Base-by-base conservation (phyloP, 2,888 invertebrate species). In the Amiota minor region DNA sequence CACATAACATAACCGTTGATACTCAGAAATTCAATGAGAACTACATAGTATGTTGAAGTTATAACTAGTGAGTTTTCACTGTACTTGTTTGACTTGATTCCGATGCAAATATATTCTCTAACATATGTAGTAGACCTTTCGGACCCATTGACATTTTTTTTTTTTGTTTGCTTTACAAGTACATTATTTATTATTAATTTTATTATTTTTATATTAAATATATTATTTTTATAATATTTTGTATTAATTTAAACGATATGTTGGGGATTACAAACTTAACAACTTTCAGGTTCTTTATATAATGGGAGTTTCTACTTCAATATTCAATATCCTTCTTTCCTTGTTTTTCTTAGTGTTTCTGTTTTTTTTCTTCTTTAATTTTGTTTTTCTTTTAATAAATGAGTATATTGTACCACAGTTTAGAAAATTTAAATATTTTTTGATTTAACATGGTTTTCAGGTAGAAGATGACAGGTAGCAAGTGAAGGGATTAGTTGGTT, bases 191-290 rank as follows among this genome's bases (percentile, higher is more conserved):
- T 55, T 72, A n/a, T 46, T 74, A 70, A 62, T 50, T 72, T 68
- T 72, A 71, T 73, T 75, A 76, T 77, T 73, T 73, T 74, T 80
- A 53, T 64, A 2, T 1, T 53, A 50, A 8, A 45, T 47, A 70
- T 20, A 55, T 61, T 46, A 23, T 9, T 23, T 64, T 53, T 49
- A 35, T 12, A 50, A 75, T 61, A 50, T 74, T 73, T 80, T 80
- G 75, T 78, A 77, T 79, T 86, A 16, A 79, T 79, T 79, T 80
- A 81, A 86, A 86, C 85, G 85, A 86, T 86, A 86, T 86, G 85
- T 86, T 79, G 84, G 85, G 84, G 86, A 35, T 35, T 82, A 85
- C 84, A 85, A 86, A 86, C 81, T 80, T 86, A 80, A 81, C 80
- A 82, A 79, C 81, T 84, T 80, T 81, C 84, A 81, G 80, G 78